Percentiles rank a stretch among this genome's conserved stretches.
Evolutionary conservation across 2,888 invertebrate genomes (phyloP).

Genomic region (Dendrolimus houi): DNA sequence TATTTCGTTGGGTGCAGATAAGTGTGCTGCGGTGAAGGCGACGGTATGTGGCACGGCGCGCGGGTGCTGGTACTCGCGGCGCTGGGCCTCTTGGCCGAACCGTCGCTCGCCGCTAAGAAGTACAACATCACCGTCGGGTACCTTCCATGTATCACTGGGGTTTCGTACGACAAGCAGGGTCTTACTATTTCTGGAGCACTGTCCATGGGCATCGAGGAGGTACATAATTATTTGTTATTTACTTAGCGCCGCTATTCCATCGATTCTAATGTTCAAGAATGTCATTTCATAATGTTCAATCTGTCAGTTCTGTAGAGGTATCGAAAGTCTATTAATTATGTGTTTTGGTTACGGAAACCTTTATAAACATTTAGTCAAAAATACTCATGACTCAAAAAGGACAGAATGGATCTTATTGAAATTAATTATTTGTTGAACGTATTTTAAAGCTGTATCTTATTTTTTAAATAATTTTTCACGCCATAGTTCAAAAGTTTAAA

Average conservation of each 20-base stretch:
- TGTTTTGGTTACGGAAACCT: no score
- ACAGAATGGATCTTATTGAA: no score
- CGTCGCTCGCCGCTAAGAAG: slow-evolving; percentile 63
- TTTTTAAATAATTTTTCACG: no score
- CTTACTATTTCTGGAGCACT: slow-evolving; percentile 93
- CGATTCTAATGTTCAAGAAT: not conserved
- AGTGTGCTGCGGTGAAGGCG: slow-evolving; percentile 60
- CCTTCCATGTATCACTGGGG: slow-evolving; percentile 88
- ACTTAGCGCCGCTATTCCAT: slow-evolving; percentile 9
- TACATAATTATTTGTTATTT: slow-evolving; percentile 29
- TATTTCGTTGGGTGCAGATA: slow-evolving; percentile 28
- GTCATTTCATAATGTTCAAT: no score
- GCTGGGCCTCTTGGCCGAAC: slow-evolving; percentile 75
- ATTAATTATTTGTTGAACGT: no score
- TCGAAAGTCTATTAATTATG: no score
- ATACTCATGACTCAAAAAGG: no score
- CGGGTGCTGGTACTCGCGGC: slow-evolving; percentile 80
- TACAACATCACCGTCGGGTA: slow-evolving; percentile 87
- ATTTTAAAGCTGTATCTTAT: no score
- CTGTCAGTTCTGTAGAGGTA: no score
- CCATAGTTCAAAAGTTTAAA: no score
- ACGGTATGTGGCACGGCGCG: slow-evolving; percentile 80
- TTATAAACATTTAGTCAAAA: no score
- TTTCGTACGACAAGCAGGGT: slow-evolving; percentile 87
- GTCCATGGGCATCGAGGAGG: slow-evolving; percentile 90